A percentile compares a stretch with the other conserved stretches of the same genome.
These are phyloP conservation scores for Holothuria glaberrima DNA, from an alignment of 35 echinoderm and acorn worm species.

Conservation along the genomic window DNA sequence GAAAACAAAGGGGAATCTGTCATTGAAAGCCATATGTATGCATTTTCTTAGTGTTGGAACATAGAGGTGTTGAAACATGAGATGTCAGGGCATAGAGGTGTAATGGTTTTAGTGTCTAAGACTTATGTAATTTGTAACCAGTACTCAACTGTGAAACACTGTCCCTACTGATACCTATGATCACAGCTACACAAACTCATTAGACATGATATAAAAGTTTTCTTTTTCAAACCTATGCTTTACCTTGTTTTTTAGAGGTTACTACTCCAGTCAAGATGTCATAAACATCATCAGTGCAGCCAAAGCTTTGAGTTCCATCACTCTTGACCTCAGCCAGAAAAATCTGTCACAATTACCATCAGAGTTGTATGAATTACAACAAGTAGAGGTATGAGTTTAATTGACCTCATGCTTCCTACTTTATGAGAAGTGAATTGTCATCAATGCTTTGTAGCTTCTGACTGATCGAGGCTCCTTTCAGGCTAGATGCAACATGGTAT, in stretches of 20 bases:
- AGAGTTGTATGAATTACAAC: slow-evolving; percentile 26
- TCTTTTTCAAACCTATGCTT: no score
- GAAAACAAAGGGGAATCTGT: no score
- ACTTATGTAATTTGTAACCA: neutral
- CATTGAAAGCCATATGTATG: no score
- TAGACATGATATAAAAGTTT: no score
- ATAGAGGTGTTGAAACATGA: neutral
- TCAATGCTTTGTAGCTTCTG: no score
- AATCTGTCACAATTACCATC: slow-evolving; percentile 6
- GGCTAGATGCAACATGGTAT: no score
- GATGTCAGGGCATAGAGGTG: neutral
- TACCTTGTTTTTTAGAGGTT: neutral
- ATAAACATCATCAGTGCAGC: slow-evolving; percentile 17
- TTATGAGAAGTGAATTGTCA: neutral
- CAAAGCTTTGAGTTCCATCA: slow-evolving; percentile 29
- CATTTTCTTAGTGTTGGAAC: neutral
- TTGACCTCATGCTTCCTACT: neutral
- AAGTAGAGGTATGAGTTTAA: slow-evolving; percentile 21
- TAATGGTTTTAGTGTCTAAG: neutral
- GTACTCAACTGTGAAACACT: neutral
- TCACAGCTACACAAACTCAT: neutral
- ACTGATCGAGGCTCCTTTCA: no score
- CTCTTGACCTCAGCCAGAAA: slow-evolving; percentile 44
- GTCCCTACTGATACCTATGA: no score
- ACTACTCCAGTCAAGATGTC: slow-evolving; percentile 40